Conservation (phyloP, 1,140 invertebrate genomes). For the Tyrophagus putrescentiae region DNA sequence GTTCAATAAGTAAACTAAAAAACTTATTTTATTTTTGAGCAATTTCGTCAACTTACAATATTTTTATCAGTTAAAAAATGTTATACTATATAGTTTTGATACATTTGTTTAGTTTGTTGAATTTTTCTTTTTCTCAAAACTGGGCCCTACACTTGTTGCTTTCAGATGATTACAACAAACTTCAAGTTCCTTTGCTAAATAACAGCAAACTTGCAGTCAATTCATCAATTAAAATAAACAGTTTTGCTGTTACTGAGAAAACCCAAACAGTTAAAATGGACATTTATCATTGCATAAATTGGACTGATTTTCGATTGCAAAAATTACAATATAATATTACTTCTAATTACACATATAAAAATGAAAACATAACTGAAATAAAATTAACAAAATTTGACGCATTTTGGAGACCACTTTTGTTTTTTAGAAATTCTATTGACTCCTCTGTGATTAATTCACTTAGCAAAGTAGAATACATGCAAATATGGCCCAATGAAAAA, state of each 20-base stretch:
- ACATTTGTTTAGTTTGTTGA: background rate
- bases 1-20: too few relatives aligned
- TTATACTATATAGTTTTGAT: background rate
- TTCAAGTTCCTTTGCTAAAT: background rate
- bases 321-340: background rate
- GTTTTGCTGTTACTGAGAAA: background rate
- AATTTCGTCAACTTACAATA: too few relatives aligned
- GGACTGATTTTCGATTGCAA: constrained; percentile 7
- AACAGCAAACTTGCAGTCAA: background rate
- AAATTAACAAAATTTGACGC: background rate
- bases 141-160: background rate
- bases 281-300: background rate
- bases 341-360: background rate
- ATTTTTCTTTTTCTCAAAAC: background rate
- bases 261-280: background rate
- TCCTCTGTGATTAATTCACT: background rate
- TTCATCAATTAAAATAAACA: background rate
- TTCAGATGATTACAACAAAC: background rate
- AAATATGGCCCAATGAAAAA: constrained; percentile 11
- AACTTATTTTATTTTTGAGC: too few relatives aligned
- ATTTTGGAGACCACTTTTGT: constrained; percentile 5
- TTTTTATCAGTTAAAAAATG: too few relatives aligned
- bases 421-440: constrained; percentile 12
- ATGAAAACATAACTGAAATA: background rate
- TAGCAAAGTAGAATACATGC: background rate